Evolutionary conservation across 2,888 invertebrate genomes (phyloP).

Genomic region (Bhutanitis thaidina): DNA sequence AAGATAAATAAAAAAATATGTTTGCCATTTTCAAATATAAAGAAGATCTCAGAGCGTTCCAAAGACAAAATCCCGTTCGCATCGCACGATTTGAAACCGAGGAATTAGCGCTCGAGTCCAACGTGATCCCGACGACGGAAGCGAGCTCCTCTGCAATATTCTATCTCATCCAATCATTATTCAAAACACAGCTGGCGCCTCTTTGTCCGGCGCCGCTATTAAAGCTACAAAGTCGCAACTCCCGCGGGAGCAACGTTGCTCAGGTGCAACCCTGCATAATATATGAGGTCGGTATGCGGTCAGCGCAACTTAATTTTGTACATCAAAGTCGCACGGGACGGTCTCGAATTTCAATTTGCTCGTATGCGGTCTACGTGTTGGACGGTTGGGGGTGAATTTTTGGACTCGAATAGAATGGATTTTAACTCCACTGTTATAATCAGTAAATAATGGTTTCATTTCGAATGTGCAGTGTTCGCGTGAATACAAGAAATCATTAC

Average conservation of each 20-base stretch:
- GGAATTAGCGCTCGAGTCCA: slow-evolving; percentile 8
- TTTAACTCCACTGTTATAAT: too few relatives aligned
- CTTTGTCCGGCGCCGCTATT: slow-evolving; percentile 9
- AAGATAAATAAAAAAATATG: too few relatives aligned
- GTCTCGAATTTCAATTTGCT: slow-evolving; percentile 32
- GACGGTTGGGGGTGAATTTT: neutral
- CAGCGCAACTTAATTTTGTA: slow-evolving; percentile 73
- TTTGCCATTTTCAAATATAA: too few relatives aligned
- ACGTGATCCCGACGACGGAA: slow-evolving; percentile 11
- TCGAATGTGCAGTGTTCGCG: too few relatives aligned
- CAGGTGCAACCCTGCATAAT: slow-evolving; percentile 60
- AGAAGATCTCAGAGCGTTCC: neutral
- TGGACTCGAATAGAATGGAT: neutral
- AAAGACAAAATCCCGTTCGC: slow-evolving; percentile 13
- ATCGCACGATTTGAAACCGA: slow-evolving; percentile 40
- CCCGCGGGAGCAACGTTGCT: slow-evolving; percentile 25
- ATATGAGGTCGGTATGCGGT: slow-evolving; percentile 61
- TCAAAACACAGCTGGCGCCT: slow-evolving; percentile 13
- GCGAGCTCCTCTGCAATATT: slow-evolving; percentile 2
- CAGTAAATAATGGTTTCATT: too few relatives aligned
- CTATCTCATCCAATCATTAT: slow-evolving; percentile 10
- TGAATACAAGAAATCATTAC: too few relatives aligned
- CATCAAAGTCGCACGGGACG: slow-evolving; percentile 65
- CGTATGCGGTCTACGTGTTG: neutral
- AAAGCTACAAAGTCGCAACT: slow-evolving; percentile 6